Base-by-base conservation (phyloP, 2,888 invertebrate genomes). In the Ophioninae sp. region DNA sequence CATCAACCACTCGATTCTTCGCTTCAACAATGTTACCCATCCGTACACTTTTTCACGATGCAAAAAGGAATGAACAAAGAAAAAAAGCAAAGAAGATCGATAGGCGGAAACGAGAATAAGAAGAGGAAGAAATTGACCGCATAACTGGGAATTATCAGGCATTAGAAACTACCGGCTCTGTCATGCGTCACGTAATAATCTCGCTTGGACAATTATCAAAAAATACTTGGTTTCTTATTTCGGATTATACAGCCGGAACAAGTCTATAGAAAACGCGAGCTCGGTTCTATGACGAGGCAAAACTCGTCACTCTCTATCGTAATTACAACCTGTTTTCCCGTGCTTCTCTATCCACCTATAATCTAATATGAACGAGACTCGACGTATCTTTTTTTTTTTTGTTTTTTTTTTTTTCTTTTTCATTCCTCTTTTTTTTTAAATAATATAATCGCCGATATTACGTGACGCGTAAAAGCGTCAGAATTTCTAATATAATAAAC, bases 401-500 rank as follows among this genome's bases (percentile, higher is more conserved):
- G 3, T 30, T 30, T 30, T 30, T 30, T 20, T 23, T 41, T 5
- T 39, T 41, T 59, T 56, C 13, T 57, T 57, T 41, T 23, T n/a
- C n/a, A n/a, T n/a, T n/a, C 41, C 17, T 41, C 7, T 37, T 41
- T 57, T 56, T 20, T 57, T 57, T 41, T 23, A 23, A 17, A 41
- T 21, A 21, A 23, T 59, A 79, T 79, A 79, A 79, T 79, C 21
- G 78, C 70, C 21, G 64, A 57, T 70, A 78, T 78, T 78, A 78
- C 78, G 78, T 70, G 70, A 62, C 64, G 78, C 62, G 69, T 70
- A 64, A 78, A 78, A 78, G 78, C 70, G 78, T 78, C 78, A 78
- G 64, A 78, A 78, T 70, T 78, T 70, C 78, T 70, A 62, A 70
- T 78, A 70, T 39, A 23, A 57, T 57, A 67, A 44, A 59, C 13